Base-by-base conservation (phyloP, 2,888 invertebrate genomes). In the Drepanosiphum platanoidis region DNA sequence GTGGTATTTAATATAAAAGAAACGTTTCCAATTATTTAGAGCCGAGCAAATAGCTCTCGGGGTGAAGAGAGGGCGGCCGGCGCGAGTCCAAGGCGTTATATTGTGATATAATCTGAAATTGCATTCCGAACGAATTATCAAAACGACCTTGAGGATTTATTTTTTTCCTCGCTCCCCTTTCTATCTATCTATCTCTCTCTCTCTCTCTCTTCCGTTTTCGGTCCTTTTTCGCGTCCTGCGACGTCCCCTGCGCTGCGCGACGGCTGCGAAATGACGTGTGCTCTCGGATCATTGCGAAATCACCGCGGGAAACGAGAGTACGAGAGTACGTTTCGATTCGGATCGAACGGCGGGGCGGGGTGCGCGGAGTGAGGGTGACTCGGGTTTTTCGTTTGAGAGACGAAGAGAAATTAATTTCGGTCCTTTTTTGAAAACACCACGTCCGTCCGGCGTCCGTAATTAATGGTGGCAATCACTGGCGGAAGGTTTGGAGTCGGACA, bases 361-460 rank as follows among this genome's bases (percentile, higher is more conserved):
- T 3, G n/a, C 64, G 22, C 8, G 9, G 32, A 11, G 13, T 1
- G 64, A 18, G 39, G 22, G 27, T 9, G 64, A 64, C 42, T 64
- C 32, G 5, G n/a, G 66, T 32, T 42, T 78, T 68, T 46, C 34
- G 68, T 80, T 42, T 46, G 13, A 22, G 13, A 4, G 72, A 42
- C 34, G 32, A 34, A 74, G 66, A 36, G 66, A 75, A 75, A 75
- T 82, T 83, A 66, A 83, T 52, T 84, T 58, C 9, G 52, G 39
- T 68, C 11, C 18, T 70, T 81, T 81, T 81, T 70, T 77, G 34
- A 52, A 68, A 84, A 81, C 11, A 36, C 39, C n/a, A 32, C 32
- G 78, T 79, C 72, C n/a, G 82, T 64, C 36, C n/a, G 72, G 13
- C 36, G 74, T 83, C 75, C 36, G 30, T 83, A 83, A 83, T 83